Evolutionary conservation across 2,888 invertebrate species (phyloP).

Genomic region (Trachelus stipa): DNA sequence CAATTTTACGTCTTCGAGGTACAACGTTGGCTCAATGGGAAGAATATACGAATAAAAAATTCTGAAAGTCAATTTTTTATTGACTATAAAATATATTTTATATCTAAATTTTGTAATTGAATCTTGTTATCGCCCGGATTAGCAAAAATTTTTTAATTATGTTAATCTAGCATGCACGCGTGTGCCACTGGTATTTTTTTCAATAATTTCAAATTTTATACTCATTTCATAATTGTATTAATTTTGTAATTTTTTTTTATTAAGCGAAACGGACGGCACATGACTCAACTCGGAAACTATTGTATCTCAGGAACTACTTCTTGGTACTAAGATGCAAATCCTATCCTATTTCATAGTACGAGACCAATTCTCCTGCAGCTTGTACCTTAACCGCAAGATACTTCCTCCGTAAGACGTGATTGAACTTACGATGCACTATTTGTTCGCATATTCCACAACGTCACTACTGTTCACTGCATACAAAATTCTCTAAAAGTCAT

Average conservation of each 20-base stretch:
- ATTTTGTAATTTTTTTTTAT: neutral
- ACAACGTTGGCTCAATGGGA: too few relatives aligned
- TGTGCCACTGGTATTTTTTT: neutral
- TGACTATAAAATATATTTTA: neutral
- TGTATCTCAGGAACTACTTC: neutral
- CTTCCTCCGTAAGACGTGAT: neutral
- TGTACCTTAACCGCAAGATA: neutral
- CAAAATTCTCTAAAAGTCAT: neutral
- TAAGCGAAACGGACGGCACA: neutral
- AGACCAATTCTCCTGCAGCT: neutral
- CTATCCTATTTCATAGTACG: neutral
- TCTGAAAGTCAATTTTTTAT: too few relatives aligned
- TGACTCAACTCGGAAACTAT: neutral
- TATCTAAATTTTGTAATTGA: neutral
- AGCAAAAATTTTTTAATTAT: neutral
- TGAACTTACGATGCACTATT: neutral
- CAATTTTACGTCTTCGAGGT: neutral
- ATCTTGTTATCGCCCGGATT: neutral
- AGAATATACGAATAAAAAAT: too few relatives aligned
- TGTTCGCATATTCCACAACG: neutral
- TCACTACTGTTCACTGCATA: neutral
- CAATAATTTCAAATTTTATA: neutral
- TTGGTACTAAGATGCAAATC: neutral
- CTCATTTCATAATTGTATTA: neutral
- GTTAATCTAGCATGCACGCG: accelerated